Evolutionary conservation across 35 echinoderm and acorn worm species (phyloP).

Genomic region (Ophiothrix spiculata): DNA sequence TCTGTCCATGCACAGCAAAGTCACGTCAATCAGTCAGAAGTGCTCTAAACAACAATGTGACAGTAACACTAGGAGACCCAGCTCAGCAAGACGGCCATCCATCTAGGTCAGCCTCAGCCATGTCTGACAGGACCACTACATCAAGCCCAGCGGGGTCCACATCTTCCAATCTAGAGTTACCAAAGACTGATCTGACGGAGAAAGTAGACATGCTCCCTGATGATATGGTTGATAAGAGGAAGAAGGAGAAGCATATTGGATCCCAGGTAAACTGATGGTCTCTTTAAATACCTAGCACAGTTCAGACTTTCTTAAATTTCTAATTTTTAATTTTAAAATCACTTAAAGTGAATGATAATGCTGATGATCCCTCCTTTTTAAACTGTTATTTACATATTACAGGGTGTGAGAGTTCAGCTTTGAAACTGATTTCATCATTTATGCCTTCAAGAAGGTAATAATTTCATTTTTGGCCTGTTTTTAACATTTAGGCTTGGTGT

Average conservation of each 20-base stretch:
- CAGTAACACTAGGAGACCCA: neutral
- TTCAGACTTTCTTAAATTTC: too few species aligned
- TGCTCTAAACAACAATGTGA: too few species aligned
- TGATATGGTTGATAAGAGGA: constrained; percentile 89
- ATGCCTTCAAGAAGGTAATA: too few species aligned
- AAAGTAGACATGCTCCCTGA: constrained; percentile 60
- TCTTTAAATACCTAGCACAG: too few species aligned
- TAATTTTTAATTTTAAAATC: too few species aligned
- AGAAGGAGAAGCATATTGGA: constrained; percentile 61
- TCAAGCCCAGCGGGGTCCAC: constrained; percentile 9
- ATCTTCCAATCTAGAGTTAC: constrained; percentile 29
- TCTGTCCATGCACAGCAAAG: neutral
- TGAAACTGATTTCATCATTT: too few species aligned
- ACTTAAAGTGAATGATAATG: too few species aligned
- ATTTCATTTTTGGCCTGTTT: too few species aligned
- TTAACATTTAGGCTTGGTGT: too few species aligned
- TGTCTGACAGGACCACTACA: neutral
- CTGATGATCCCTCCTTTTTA: too few species aligned
- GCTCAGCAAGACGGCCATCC: neutral
- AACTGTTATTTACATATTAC: too few species aligned
- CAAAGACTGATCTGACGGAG: constrained; percentile 67
- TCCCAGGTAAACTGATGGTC: constrained; percentile 24
- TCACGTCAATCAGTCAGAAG: neutral
- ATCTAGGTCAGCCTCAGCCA: neutral
- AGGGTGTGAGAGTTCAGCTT: too few species aligned